These are phyloP conservation scores for Labrus mixtus DNA, from an alignment of 2,113 vertebrate genomes.

Conservation along the genomic window DNA sequence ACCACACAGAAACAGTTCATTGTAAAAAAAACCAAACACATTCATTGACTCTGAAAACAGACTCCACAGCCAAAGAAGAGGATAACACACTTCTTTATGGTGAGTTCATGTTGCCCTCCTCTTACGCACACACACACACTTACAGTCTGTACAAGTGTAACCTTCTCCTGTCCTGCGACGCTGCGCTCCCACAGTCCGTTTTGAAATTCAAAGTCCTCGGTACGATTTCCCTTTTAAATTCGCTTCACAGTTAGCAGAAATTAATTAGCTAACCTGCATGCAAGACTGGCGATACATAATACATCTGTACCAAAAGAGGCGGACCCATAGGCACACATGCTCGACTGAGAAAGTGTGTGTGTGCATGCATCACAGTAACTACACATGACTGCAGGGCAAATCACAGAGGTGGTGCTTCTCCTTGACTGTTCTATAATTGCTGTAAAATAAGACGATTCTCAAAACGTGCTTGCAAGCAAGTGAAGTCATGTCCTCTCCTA, in stretches of 20 bases:
- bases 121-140: conserved; percentile 17
- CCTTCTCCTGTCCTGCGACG: conserved; percentile 42
- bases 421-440: conserved; percentile 9
- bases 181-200: conserved; percentile 32
- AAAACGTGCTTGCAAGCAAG: not conserved
- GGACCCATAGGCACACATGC: conserved; percentile 15
- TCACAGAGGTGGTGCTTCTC: conserved; percentile 37
- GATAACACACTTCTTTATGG: not conserved
- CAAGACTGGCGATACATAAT: conserved; percentile 64
- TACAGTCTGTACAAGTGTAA: conserved; percentile 44
- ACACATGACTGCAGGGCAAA: conserved; percentile 9
- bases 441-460: conserved; percentile 7
- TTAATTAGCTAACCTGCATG: conserved; percentile 75
- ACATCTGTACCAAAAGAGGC: conserved; percentile 33
- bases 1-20: not conserved
- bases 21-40: not conserved
- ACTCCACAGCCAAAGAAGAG: not conserved
- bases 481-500: not conserved
- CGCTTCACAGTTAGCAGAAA: conserved; percentile 69
- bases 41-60: not conserved
- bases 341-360: not conserved
- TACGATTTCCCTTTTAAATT: conserved; percentile 67
- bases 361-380: not conserved
- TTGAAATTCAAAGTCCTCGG: conserved; percentile 64
- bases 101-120: conserved; percentile 17